Evolutionary conservation across 1,140 invertebrate species (phyloP).

Genomic region (Drosophila sp.): DNA sequence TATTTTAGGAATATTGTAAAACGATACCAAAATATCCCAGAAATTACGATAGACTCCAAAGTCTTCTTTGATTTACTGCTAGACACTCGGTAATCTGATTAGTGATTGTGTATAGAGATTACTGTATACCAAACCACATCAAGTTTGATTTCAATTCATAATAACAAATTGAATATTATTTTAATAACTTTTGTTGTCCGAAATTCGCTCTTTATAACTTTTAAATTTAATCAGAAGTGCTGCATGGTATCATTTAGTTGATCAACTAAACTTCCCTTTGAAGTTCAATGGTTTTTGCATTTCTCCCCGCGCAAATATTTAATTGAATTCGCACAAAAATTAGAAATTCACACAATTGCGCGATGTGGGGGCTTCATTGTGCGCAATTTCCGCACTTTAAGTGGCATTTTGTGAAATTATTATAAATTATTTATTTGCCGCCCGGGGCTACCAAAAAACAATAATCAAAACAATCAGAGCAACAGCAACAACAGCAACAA

Average conservation of each 20-base stretch:
- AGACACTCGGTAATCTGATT: too few relatives aligned
- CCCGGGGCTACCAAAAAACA: conserved; percentile 40
- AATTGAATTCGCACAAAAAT: conserved; percentile 52
- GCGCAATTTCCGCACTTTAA: conserved; percentile 64
- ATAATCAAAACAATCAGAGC: conserved; percentile 45
- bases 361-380: conserved; percentile 45
- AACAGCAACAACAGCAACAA: not conserved
- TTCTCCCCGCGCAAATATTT: conserved; percentile 22
- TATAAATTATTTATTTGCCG: conserved; percentile 61
- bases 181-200: too few relatives aligned
- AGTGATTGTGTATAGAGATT: too few relatives aligned
- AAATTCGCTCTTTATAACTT: too few relatives aligned
- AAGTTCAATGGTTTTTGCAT: not conserved
- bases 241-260: not conserved
- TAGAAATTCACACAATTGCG: conserved; percentile 50
- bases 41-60: too few relatives aligned
- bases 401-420: conserved; percentile 67
- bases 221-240: too few relatives aligned
- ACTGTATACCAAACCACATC: too few relatives aligned
- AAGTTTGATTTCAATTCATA: too few relatives aligned
- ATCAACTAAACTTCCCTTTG: not conserved
- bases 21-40: too few relatives aligned
- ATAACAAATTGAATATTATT: too few relatives aligned
- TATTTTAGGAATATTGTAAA: too few relatives aligned
- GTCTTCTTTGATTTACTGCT: too few relatives aligned